Base-by-base conservation (phyloP, 2,797 vertebrate genomes). In the Geotrypetes seraphini region DNA sequence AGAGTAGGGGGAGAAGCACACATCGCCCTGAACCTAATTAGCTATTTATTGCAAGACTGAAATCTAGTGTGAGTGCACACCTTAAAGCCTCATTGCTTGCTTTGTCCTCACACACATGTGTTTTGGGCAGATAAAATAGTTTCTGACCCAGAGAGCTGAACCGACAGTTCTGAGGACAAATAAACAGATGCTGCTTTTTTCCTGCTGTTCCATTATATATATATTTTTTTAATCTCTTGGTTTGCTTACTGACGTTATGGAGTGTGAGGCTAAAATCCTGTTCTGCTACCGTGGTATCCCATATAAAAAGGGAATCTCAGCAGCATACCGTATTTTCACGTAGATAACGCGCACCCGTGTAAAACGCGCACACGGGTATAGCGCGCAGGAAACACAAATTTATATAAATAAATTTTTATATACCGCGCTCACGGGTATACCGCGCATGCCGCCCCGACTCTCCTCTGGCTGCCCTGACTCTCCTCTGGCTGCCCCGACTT, bases 31-130 rank as follows among this genome's bases (percentile, higher is more conserved):
- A 22, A 47, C 53, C 36, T 44, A 42, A 43, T 55, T 22, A 22
- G 39, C 33, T 15, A 36, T 45, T 53, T 50, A 24, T 27, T 49
- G 36, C n/a, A n/a, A n/a, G n/a, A n/a, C n/a, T n/a, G n/a, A n/a
- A n/a, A n/a, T n/a, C n/a, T n/a, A n/a, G n/a, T n/a, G n/a, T n/a
- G n/a, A n/a, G n/a, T n/a, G n/a, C n/a, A n/a, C n/a, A n/a, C n/a
- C n/a, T 68, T 63, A 63, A 77, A 65, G 68, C 59, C 43, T 10
- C n/a, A n/a, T n/a, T 63, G 16, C 25, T n/a, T 43, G 2, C 65
- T 73, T 73, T 71, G 65, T 69, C 73, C 66, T 59, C 43, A 65
- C 72, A 74, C 78, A 57, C 69, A 60, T 74, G 70, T 66, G 67
- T 59, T 71, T 73, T 58, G 66, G 47, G 25, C 62, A 73, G 70